phyloP scores from a whole-genome alignment of 2,113 vertebrate species.

The Cheirogaleus medius region DNA sequence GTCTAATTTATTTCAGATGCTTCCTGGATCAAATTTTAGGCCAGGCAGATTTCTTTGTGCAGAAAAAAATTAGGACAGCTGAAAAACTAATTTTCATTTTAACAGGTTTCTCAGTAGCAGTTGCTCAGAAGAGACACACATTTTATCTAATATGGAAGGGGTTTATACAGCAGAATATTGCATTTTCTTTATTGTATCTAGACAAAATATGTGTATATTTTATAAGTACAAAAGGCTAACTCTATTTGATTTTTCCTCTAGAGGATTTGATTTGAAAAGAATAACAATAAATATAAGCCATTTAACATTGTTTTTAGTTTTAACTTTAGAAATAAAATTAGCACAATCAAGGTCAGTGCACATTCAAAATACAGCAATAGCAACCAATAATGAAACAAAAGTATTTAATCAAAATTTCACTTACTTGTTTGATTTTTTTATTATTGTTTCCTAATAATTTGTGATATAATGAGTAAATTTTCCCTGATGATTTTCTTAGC shows the following conservation, averaged over 20 bases:
- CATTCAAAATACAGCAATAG: background rate
- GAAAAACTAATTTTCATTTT: conserved; percentile 49
- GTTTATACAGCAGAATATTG: conserved; percentile 49
- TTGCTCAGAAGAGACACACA: conserved; percentile 48
- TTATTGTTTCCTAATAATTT: background rate
- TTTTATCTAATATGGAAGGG: conserved; percentile 70
- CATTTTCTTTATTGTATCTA: conserved; percentile 53
- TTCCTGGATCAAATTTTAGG: conserved; percentile 53
- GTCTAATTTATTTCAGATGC: conserved; percentile 10
- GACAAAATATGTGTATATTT: conserved; percentile 44
- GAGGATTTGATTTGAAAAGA: background rate
- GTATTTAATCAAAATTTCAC: conserved; percentile 17
- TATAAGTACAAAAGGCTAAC: conserved; percentile 31
- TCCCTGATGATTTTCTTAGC: background rate
- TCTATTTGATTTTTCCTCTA: conserved; percentile 53
- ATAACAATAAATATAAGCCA: background rate
- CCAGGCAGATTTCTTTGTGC: conserved; percentile 51
- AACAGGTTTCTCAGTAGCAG: conserved; percentile 24
- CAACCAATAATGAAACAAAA: background rate
- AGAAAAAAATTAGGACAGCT: conserved; percentile 39
- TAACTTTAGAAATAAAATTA: background rate
- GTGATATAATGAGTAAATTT: background rate
- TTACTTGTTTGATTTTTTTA: background rate
- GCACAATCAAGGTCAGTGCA: background rate
- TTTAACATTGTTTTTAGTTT: background rate